Evolutionary conservation across 2,113 vertebrate genomes (phyloP).

Genomic region (Chlorodrepanis virens): DNA sequence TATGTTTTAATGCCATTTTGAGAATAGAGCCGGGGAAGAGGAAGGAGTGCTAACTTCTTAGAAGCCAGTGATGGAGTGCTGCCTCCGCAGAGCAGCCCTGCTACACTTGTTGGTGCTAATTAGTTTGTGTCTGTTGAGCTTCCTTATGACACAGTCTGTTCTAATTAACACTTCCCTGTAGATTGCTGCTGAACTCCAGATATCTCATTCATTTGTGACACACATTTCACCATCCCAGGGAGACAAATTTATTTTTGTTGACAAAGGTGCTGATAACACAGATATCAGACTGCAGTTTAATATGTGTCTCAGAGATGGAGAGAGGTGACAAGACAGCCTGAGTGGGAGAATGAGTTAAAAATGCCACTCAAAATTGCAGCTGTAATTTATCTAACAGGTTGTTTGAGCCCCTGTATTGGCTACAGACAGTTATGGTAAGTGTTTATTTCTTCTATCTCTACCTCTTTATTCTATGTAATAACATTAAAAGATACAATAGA

Average conservation of each 20-base stretch:
- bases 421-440: not conserved
- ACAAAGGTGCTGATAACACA: not conserved
- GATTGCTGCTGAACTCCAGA: conserved; percentile 38
- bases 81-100: not conserved
- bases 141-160: conserved; percentile 32
- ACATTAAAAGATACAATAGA: not conserved
- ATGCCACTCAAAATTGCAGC: not conserved
- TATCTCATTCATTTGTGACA: conserved; percentile 53
- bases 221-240: conserved; percentile 5
- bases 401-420: not conserved
- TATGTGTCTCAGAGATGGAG: not conserved
- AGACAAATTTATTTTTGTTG: conserved; percentile 42
- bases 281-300: not conserved
- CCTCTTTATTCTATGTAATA: not conserved
- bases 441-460: not conserved
- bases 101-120: conserved; percentile 23
- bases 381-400: not conserved
- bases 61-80: not conserved
- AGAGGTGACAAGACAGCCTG: not conserved
- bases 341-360: not conserved
- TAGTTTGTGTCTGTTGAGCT: conserved; percentile 41
- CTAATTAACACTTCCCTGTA: conserved; percentile 52
- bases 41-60: not conserved
- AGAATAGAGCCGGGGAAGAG: not conserved
- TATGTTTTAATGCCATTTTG: conserved; percentile 26